Conservation (phyloP, 2,113 vertebrate species). For the Sprattus sprattus region DNA sequence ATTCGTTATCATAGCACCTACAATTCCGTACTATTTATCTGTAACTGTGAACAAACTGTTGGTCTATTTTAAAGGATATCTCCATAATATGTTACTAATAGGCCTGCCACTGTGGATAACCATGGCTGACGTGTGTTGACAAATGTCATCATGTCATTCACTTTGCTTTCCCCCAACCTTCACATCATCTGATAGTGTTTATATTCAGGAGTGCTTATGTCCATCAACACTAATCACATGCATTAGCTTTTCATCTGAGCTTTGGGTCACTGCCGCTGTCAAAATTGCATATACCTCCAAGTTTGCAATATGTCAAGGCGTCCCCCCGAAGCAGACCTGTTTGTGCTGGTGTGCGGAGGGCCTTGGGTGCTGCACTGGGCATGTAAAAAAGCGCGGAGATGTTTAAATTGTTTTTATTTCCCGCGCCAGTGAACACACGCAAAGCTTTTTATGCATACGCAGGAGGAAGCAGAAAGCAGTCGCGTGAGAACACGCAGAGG, state of each 20-base stretch:
- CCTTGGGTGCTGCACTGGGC: background rate
- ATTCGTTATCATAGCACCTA: background rate
- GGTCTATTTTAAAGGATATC: no score
- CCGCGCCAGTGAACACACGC: background rate
- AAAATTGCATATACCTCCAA: background rate
- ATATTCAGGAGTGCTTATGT: background rate
- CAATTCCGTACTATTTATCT: no score
- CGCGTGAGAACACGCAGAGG: background rate
- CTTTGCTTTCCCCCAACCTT: no score
- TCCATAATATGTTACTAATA: no score
- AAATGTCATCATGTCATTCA: no score
- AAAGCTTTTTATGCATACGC: background rate
- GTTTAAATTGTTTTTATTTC: slow-evolving; percentile 16
- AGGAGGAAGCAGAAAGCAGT: background rate
- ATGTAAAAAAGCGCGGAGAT: background rate
- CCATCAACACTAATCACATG: background rate
- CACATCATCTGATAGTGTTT: background rate
- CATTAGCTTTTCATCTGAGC: background rate
- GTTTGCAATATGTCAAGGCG: background rate
- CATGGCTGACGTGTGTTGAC: no score
- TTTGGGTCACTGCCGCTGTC: background rate
- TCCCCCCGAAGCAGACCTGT: background rate
- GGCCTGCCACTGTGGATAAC: no score
- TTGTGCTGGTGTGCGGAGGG: background rate
- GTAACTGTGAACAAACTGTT: no score